These are phyloP conservation scores for Aporophyla lueneburgensis DNA, from an alignment of 2,888 invertebrate species.

Conservation along the genomic window DNA sequence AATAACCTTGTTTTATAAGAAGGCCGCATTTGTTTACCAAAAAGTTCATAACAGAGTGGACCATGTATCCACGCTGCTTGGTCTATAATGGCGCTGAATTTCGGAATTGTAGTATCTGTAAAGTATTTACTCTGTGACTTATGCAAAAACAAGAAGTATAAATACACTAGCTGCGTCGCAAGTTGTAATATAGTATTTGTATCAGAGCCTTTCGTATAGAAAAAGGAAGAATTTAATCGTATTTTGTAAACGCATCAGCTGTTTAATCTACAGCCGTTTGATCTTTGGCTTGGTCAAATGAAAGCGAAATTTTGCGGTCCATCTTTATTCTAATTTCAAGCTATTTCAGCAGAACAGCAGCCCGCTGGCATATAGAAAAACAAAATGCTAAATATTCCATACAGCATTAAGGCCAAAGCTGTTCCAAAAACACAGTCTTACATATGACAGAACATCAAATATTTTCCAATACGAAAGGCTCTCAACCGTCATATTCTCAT, in stretches of 20 bases:
- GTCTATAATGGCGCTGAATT: neutral
- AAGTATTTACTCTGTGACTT: slow-evolving; percentile 38
- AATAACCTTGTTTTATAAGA: neutral
- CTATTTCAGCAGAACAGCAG: neutral
- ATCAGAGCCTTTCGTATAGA: slow-evolving; percentile 21
- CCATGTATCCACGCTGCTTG: neutral
- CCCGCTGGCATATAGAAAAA: neutral
- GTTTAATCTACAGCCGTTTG: too few relatives aligned
- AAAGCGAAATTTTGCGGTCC: neutral
- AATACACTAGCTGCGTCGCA: slow-evolving; percentile 51
- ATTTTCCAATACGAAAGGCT: slow-evolving; percentile 27
- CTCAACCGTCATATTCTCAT: neutral
- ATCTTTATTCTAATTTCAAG: neutral
- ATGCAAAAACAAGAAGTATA: slow-evolving; percentile 10
- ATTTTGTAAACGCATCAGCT: neutral
- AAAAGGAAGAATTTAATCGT: neutral
- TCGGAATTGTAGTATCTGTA: slow-evolving; percentile 21
- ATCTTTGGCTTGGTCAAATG: neutral
- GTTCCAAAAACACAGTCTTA: neutral
- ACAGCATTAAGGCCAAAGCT: neutral
- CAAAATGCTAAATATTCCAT: neutral
- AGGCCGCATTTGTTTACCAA: neutral
- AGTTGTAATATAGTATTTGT: slow-evolving; percentile 30
- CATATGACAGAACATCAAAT: neutral
- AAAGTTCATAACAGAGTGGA: neutral